Evolutionary conservation across 2,888 invertebrate species (phyloP).

Genomic region (Eupithecia subumbrata): DNA sequence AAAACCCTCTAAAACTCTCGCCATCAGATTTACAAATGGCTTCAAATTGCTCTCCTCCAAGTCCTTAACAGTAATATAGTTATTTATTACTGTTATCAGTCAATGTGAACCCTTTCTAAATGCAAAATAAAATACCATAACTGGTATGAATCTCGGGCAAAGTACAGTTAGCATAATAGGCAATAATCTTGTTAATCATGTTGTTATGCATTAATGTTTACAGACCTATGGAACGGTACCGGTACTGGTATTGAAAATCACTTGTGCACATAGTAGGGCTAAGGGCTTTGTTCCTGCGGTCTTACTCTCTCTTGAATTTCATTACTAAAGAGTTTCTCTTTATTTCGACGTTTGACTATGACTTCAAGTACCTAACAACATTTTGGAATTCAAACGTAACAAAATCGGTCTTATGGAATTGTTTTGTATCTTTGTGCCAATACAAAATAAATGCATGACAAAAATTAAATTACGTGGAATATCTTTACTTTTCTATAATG

Average conservation of each 20-base stretch:
- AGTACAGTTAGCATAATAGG: conserved; percentile 41
- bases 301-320: background rate
- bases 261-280: background rate
- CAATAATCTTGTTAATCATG: conserved; percentile 14
- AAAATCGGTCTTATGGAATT: background rate
- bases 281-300: no score
- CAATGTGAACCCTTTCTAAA: conserved; percentile 40
- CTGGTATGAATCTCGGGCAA: conserved; percentile 46
- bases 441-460: no score
- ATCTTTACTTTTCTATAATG: no score
- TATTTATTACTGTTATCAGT: conserved; percentile 32
- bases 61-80: conserved; percentile 14
- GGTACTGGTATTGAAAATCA: background rate
- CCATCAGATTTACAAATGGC: background rate
- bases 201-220: conserved; percentile 5
- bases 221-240: background rate
- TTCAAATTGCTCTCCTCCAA: background rate
- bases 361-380: no score
- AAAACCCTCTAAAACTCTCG: background rate
- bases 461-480: no score
- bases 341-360: background rate
- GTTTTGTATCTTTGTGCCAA: no score
- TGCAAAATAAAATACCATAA: conserved; percentile 48
- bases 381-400: background rate
- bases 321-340: background rate